Base-by-base conservation (phyloP, 1,140 invertebrate species). In the Saccostrea cuccullata region DNA sequence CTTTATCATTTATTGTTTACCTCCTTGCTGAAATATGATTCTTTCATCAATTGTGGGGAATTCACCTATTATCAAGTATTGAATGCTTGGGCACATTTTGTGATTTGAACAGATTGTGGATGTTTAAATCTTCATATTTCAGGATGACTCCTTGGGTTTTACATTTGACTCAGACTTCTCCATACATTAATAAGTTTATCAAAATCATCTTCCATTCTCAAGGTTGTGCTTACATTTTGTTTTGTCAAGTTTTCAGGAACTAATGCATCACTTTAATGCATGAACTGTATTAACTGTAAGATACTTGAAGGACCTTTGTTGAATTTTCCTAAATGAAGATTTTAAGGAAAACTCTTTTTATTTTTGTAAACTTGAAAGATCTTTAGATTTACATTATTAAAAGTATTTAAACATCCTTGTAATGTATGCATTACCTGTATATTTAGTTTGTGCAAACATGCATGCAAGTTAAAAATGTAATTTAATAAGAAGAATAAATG, bases 121-220 rank as follows among this genome's bases (percentile, higher is more conserved):
- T 26, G 13, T 77, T 77, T 77, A 77, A 77, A 77, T 77, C 26
- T 77, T 77, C 70, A 77, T 30, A 30, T 36, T 77, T 77, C 70
- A 77, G 26, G 26, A 73, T 73, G 26, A 30, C 13, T 73, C 26
- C 23, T 30, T 36, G 26, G 70, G 26, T 30, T 77, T 77, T 77
- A 77, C 26, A 77, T 77, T 77, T 77, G 70, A 77, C 11, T 77
- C 70, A 77, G 30, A 12, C 70, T 36, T 77, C 23, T 64, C 17
- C 15, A 64, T 26, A 77, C 0, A 15, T 17, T 30, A 26, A 77
- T 70, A 70, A 70, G 23, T 8, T 73, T 23, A 30, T 73, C 67
- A 73, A 9, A 26, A 26, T 36, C 8, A 3, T 67, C 20, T n/a
- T 77, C 70, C 13, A 6, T 36, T 77, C 15, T 77, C 26, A 12